Percentiles rank a stretch among this genome's conserved stretches.
phyloP scores from a whole-genome alignment of 2,113 vertebrate genomes.

The Seriola aureovittata region DNA sequence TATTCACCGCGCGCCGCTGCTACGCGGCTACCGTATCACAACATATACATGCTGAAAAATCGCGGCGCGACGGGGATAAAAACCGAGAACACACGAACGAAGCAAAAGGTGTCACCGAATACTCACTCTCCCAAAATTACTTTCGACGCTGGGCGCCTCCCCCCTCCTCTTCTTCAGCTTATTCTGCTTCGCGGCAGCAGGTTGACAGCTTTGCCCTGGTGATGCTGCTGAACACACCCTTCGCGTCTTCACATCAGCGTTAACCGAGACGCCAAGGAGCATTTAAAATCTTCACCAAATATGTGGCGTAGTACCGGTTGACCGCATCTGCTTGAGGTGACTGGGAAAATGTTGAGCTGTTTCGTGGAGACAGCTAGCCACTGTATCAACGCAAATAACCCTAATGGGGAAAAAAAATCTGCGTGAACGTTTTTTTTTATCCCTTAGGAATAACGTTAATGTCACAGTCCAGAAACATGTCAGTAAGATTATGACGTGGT shows the following conservation, averaged over 20 bases:
- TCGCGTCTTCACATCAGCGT: neutral
- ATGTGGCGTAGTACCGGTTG: conserved; percentile 63
- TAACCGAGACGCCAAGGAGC: neutral
- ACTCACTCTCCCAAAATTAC: conserved; percentile 59
- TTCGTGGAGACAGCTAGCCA: conserved; percentile 10
- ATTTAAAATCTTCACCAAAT: neutral
- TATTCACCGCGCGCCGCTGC: fast-evolving
- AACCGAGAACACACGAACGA: conserved; percentile 31
- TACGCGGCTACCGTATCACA: fast-evolving
- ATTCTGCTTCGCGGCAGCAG: conserved; percentile 27
- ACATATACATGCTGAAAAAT: fast-evolving
- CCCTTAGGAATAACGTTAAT: neutral
- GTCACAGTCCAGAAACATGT: neutral
- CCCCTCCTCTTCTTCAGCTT: neutral
- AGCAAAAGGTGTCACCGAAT: neutral
- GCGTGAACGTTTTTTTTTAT: neutral
- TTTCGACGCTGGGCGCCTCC: conserved; percentile 23
- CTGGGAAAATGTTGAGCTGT: neutral
- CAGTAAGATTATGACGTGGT: neutral
- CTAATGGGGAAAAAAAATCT: neutral
- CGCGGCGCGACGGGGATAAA: neutral
- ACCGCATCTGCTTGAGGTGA: conserved; percentile 62
- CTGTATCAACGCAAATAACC: conserved; percentile 16
- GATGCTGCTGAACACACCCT: conserved; percentile 61
- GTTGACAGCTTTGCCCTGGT: conserved; percentile 22